Evolutionary conservation across 2,888 invertebrate species (phyloP).

Genomic region (Holacanthella duospinosa): DNA sequence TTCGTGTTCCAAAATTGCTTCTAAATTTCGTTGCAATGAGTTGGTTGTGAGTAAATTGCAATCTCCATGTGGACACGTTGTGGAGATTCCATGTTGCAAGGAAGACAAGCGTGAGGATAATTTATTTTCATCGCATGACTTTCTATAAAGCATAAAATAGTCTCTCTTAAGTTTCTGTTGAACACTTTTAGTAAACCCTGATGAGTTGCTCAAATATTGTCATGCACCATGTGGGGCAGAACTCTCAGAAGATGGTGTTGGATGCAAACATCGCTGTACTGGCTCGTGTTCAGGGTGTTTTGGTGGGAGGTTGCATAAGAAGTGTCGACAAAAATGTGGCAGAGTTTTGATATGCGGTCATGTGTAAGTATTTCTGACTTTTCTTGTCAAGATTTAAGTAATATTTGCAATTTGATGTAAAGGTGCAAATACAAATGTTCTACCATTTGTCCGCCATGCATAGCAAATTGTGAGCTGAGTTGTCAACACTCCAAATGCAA

Average conservation of each 20-base stretch:
- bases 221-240: constrained; percentile 13
- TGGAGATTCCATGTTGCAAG: not conserved
- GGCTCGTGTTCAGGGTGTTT: constrained; percentile 45
- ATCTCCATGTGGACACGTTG: not conserved
- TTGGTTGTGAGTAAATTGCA: not conserved
- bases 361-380: constrained; percentile 41
- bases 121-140: too few species aligned
- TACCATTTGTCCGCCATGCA: constrained; percentile 39
- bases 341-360: constrained; percentile 54
- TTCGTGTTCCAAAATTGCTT: not conserved
- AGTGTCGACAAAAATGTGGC: constrained; percentile 50
- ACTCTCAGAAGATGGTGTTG: not conserved
- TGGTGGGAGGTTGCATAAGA: constrained; percentile 52
- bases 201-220: constrained; percentile 32
- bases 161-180: too few species aligned
- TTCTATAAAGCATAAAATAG: too few species aligned
- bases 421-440: constrained; percentile 38
- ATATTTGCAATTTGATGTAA: not conserved
- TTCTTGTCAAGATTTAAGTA: not conserved
- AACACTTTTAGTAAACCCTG: constrained; percentile 33
- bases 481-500: constrained; percentile 27
- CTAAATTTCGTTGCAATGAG: not conserved
- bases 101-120: too few species aligned
- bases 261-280: constrained; percentile 32
- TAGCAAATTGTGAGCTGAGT: constrained; percentile 20